Conservation (phyloP, 2,888 invertebrate genomes). For the Hermodice carunculata region DNA sequence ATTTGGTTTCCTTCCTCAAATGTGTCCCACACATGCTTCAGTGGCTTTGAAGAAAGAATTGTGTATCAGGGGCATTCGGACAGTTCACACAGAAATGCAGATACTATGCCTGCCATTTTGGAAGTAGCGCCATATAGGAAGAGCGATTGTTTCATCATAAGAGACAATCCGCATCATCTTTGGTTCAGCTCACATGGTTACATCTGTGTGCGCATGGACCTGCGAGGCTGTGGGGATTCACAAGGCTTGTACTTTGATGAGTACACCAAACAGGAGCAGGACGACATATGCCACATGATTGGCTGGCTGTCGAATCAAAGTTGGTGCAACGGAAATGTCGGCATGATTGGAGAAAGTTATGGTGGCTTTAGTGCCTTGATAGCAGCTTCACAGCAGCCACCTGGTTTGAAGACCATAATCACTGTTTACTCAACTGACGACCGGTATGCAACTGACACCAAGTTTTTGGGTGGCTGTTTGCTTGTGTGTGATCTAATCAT, state of each 20-base stretch:
- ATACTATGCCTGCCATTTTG: constrained; percentile 25
- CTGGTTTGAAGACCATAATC: constrained; percentile 37
- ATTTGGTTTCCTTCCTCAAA: constrained; percentile 15
- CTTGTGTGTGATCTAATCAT: constrained; percentile 26
- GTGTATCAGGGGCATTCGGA: neutral
- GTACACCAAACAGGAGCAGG: constrained; percentile 38
- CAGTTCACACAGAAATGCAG: neutral
- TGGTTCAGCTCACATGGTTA: constrained; percentile 32
- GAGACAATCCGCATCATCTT: constrained; percentile 29
- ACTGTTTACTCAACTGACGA: constrained; percentile 40
- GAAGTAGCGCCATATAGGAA: constrained; percentile 45
- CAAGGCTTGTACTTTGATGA: constrained; percentile 39
- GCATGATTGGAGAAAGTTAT: constrained; percentile 42
- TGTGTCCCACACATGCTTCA: neutral
- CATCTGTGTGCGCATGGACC: constrained; percentile 33
- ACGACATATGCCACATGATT: constrained; percentile 35
- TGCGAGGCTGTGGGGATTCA: constrained; percentile 41
- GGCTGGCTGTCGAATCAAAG: constrained; percentile 34
- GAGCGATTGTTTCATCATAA: constrained; percentile 25
- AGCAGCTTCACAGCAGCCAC: constrained; percentile 33
- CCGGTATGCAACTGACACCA: constrained; percentile 39
- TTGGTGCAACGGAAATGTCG: constrained; percentile 37
- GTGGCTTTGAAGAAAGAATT: neutral
- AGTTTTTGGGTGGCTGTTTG: constrained; percentile 37
- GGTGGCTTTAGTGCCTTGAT: constrained; percentile 45